Conservation (phyloP, 2,888 invertebrate genomes). For the Diadegma fenestrale region DNA sequence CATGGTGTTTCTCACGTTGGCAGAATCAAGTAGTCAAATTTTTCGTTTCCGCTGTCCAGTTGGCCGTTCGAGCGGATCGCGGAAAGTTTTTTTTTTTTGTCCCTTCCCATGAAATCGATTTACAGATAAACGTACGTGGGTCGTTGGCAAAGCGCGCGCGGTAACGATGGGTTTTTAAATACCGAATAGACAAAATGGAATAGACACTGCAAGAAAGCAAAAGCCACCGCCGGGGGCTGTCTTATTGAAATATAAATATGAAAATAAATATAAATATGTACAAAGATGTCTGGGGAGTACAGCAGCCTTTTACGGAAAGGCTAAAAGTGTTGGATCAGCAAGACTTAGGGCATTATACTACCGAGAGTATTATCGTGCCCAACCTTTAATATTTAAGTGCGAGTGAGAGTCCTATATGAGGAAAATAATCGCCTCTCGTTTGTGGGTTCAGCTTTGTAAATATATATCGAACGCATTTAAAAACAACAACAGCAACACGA, state of each 20-base stretch:
- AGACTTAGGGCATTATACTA: slow-evolving; percentile 85
- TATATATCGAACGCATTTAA: slow-evolving; percentile 78
- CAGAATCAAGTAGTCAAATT: slow-evolving; percentile 20
- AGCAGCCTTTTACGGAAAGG: slow-evolving; percentile 81
- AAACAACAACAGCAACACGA: slow-evolving; percentile 35
- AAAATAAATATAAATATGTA: slow-evolving; percentile 75
- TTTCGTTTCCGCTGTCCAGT: slow-evolving; percentile 13
- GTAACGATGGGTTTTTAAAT: slow-evolving; percentile 38
- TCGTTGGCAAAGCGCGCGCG: slow-evolving; percentile 62
- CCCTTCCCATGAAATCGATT: slow-evolving; percentile 22
- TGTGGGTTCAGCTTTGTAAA: slow-evolving; percentile 84
- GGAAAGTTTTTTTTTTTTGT: slow-evolving; percentile 23
- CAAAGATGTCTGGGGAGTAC: slow-evolving; percentile 82
- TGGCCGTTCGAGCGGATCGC: slow-evolving; percentile 42
- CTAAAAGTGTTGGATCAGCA: slow-evolving; percentile 84
- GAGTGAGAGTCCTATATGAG: slow-evolving; percentile 82
- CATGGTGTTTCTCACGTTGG: slow-evolving; percentile 1
- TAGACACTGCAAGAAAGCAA: slow-evolving; percentile 46
- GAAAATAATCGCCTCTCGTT: slow-evolving; percentile 81
- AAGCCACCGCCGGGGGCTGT: slow-evolving; percentile 67
- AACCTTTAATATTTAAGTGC: slow-evolving; percentile 85
- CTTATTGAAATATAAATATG: slow-evolving; percentile 68
- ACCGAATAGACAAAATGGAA: slow-evolving; percentile 40
- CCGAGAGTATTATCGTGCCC: slow-evolving; percentile 85
- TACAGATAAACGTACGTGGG: slow-evolving; percentile 59